phyloP scores from a whole-genome alignment of 2,888 invertebrate species.

The Iselma pallidipennis region DNA sequence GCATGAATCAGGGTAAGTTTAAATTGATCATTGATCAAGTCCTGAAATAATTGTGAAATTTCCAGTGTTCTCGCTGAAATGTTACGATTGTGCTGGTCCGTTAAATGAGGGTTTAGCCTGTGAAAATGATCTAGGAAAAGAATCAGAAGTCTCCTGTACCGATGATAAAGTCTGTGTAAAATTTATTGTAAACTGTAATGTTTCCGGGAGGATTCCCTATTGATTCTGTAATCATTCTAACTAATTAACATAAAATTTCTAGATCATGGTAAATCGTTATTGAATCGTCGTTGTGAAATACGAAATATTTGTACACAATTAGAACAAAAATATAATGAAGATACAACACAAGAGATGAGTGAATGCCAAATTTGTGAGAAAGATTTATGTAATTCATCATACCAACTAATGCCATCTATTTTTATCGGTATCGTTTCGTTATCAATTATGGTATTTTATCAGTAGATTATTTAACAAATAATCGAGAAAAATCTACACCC shows the following conservation, averaged over 20 bases:
- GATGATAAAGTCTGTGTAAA: background rate
- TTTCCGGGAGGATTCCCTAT: too few species aligned
- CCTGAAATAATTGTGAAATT: background rate
- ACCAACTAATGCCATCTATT: background rate
- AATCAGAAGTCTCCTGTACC: background rate
- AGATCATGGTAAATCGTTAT: background rate
- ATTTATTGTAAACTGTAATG: background rate
- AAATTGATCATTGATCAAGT: too few species aligned
- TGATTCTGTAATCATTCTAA: background rate
- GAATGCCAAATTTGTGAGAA: background rate
- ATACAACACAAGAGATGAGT: background rate
- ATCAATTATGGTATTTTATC: background rate
- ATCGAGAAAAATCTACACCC: background rate
- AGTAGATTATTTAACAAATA: background rate
- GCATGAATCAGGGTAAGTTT: too few species aligned
- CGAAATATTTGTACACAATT: background rate
- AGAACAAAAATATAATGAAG: background rate
- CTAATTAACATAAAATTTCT: background rate
- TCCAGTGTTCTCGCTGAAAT: background rate
- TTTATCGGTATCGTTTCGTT: background rate
- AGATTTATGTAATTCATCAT: background rate
- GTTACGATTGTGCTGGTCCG: conserved; percentile 1
- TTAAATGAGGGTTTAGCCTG: background rate
- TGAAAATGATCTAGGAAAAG: background rate
- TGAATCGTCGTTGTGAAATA: background rate